Conservation (phyloP, 1,140 invertebrate genomes). For the Mamestra configurata region DNA sequence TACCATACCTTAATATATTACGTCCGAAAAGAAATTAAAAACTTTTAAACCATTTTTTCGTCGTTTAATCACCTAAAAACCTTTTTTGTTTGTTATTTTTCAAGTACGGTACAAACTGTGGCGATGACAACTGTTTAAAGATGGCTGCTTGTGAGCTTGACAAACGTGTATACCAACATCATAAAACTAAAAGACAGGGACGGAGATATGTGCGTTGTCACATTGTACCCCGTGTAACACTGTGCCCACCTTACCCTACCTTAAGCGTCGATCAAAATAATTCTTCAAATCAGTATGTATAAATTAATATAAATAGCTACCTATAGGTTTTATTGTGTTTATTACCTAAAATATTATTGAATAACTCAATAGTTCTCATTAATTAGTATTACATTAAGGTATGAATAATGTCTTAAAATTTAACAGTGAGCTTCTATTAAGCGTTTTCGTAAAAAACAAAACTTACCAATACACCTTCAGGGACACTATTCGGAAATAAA, state of each 20-base stretch:
- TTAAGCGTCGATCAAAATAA: too few relatives aligned
- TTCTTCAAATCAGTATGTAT: too few relatives aligned
- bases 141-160: conserved; percentile 8
- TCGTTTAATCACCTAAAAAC: neutral
- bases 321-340: neutral
- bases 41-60: neutral
- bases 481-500: too few relatives aligned
- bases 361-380: conserved; percentile 6
- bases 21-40: conserved; percentile 2
- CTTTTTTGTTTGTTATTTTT: conserved; percentile 12
- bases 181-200: conserved; percentile 10
- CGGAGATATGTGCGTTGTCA: neutral
- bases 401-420: neutral
- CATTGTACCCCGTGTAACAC: conserved; percentile 9
- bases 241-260: too few relatives aligned
- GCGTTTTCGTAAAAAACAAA: neutral
- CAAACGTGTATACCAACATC: neutral
- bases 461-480: too few relatives aligned
- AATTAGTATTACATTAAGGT: conserved; percentile 11
- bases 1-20: neutral
- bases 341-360: neutral
- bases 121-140: neutral
- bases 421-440: conserved; percentile 1
- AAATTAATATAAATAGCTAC: too few relatives aligned
- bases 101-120: neutral